Evolutionary conservation across 2,797 vertebrate genomes (phyloP), one percentile per base, ranked within the genome.

Genomic region (Erethizon dorsatum): DNA sequence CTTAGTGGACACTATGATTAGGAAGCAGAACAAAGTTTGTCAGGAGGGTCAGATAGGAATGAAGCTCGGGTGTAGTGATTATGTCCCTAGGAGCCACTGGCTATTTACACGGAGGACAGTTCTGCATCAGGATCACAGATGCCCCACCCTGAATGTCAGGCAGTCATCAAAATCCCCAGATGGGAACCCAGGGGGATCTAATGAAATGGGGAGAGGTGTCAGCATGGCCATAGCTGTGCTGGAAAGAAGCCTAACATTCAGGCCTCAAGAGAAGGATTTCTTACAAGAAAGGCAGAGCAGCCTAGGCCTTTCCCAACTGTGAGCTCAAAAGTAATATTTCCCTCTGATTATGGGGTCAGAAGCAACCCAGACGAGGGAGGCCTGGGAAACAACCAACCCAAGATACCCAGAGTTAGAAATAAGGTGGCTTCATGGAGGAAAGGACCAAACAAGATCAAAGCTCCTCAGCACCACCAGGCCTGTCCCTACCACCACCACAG

Each of bases 11-110:
- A 20, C 7, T 37, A 45, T 57, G 18, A 33, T 78, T 78, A 92
- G 56, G 54, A 93, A 94, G 61, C 50, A 89, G 54, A 73, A 45
- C 28, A 54, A 86, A 83, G 47, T 88, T 78, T 82, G 80, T 85
- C 71, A 88, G 77, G 73, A 79, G 33, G 45, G 3, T 69, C 65
- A 71, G 22, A 41, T 0, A 17, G 41, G 45, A 10, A 86, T 45
- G 26, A 92, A 86, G n/a, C 41, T 56, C 26, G 59, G 31, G 31
- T 26, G 6, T 6, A 31, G 10, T 61, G 83, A 59, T 57, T 67
- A 10, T 2, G 14, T 57, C 20, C 52, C 56, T 41, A 33, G 2
- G 61, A 83, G 20, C 5, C 20, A 79, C 20, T 65, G 56, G 28
- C 37, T 45, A 22, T 45, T 18, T 75, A 75, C 9, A 82, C 69